Base-by-base conservation (phyloP, 2,888 invertebrate genomes). In the Folsomia manolachei region DNA sequence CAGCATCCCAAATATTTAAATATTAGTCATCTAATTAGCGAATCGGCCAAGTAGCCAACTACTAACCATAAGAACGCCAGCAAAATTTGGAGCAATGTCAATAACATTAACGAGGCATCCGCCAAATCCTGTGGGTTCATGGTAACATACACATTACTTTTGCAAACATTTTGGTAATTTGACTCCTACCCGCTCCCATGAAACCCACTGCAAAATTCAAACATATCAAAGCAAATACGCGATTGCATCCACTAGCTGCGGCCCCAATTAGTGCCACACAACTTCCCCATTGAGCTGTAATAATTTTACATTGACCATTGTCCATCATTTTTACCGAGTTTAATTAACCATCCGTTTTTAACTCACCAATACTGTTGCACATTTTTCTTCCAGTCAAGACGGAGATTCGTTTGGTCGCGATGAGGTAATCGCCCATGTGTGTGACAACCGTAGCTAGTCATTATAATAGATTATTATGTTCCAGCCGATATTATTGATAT, bases 11-110 rank as follows among this genome's bases (percentile, higher is more conserved):
- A 18, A 51, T 51, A 51, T 51, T 51, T 51, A 11, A 51, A 51
- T 51, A 51, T 11, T 51, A 51, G 18, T 51, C 51, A 11, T 51
- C 9, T n/a, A n/a, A n/a, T n/a, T n/a, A n/a, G n/a, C n/a, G n/a
- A n/a, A n/a, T n/a, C n/a, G n/a, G n/a, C n/a, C n/a, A n/a, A n/a
- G n/a, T n/a, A 39, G 21, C 21, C n/a, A 7, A 21, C 7, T 56
- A 51, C 56, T 18, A 14, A 56, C 77, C 70, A 77, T 71, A 26
- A 77, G 63, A 27, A 77, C 82, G 82, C 89, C 91, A 69, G 91
- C 91, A 81, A 90, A 88, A 84, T 91, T 90, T n/a, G 91, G 91
- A 0, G 91, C 90, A 73, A 91, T 89, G 82, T 91, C 91, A 21
- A 91, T 90, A 75, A 91, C 89, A 81, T 89, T 91, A 0, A 90